A percentile compares a stretch with the other conserved stretches of the same genome.
Evolutionary conservation across 2,797 vertebrate species (phyloP).

Genomic region (Oryzias dopingdopingensis): DNA sequence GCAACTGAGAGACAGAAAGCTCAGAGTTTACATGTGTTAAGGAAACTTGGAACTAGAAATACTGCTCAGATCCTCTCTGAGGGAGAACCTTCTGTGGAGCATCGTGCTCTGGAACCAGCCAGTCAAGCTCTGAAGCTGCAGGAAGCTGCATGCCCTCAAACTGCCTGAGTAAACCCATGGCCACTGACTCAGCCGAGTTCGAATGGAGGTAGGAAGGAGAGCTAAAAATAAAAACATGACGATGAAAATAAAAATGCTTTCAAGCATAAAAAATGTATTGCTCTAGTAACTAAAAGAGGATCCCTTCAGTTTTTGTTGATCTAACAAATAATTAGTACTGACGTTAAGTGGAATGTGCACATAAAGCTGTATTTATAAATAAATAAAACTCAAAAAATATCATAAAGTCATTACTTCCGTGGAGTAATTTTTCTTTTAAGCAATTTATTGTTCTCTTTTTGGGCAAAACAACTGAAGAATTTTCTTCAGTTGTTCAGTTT

Average conservation of each 20-base stretch:
- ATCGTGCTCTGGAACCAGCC: slow-evolving; percentile 94
- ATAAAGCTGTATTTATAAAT: too few relatives aligned
- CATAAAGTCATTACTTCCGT: too few relatives aligned
- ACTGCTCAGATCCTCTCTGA: neutral
- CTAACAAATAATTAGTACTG: too few relatives aligned
- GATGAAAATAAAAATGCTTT: neutral
- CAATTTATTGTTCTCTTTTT: too few relatives aligned
- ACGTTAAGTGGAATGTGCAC: too few relatives aligned
- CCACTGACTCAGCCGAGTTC: slow-evolving; percentile 95
- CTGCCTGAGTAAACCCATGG: slow-evolving; percentile 95
- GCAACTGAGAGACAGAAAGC: slow-evolving; percentile 74
- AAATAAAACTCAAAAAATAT: too few relatives aligned
- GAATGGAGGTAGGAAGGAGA: slow-evolving; percentile 88
- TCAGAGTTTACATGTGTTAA: neutral
- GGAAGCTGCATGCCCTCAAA: slow-evolving; percentile 99
- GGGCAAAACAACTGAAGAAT: too few relatives aligned
- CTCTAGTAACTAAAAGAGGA: too few relatives aligned
- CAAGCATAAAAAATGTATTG: neutral
- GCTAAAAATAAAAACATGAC: slow-evolving; percentile 59
- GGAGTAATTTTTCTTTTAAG: too few relatives aligned
- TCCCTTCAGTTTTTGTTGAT: too few relatives aligned
- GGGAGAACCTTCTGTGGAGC: slow-evolving; percentile 91
- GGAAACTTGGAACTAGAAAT: neutral
- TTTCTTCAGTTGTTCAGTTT: too few relatives aligned
- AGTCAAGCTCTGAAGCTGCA: slow-evolving; percentile 94